A percentile compares a stretch with the other conserved stretches of the same genome.
Conservation (phyloP, 2,888 invertebrate species). For the Brachypterus glaber region DNA sequence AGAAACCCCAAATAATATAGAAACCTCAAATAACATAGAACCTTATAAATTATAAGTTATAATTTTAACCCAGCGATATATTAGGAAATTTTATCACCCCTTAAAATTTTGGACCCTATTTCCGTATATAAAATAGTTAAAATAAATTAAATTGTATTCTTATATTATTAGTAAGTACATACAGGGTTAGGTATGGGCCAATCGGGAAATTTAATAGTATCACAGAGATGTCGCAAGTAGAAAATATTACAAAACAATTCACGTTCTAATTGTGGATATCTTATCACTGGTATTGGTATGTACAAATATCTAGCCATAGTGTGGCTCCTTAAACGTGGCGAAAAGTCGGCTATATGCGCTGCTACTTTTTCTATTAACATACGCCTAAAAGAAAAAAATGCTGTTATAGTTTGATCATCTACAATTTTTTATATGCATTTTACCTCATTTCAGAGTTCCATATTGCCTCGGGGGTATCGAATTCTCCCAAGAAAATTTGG, state of each 20-base stretch:
- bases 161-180: constrained; percentile 32
- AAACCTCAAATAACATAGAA: no score
- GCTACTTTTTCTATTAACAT: constrained; percentile 96
- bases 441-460: constrained; percentile 97
- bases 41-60: no score
- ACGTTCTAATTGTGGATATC: constrained; percentile 87
- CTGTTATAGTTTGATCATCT: constrained; percentile 3
- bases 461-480: constrained; percentile 98
- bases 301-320: constrained; percentile 92
- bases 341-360: constrained; percentile 95
- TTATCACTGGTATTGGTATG: constrained; percentile 85
- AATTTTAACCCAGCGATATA: no score
- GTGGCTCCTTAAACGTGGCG: constrained; percentile 87
- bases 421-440: background rate
- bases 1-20: no score
- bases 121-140: constrained; percentile 6
- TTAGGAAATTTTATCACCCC: background rate
- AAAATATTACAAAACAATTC: constrained; percentile 99
- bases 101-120: no score
- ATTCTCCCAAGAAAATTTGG: constrained; percentile 94
- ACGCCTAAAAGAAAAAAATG: constrained; percentile 46
- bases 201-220: constrained; percentile 80
- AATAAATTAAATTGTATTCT: constrained; percentile 6
- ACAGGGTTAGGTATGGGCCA: constrained; percentile 97
- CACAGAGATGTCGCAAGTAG: constrained; percentile 93